Base-by-base conservation (phyloP, 2,113 vertebrate genomes). In the Isichthys henryi region DNA sequence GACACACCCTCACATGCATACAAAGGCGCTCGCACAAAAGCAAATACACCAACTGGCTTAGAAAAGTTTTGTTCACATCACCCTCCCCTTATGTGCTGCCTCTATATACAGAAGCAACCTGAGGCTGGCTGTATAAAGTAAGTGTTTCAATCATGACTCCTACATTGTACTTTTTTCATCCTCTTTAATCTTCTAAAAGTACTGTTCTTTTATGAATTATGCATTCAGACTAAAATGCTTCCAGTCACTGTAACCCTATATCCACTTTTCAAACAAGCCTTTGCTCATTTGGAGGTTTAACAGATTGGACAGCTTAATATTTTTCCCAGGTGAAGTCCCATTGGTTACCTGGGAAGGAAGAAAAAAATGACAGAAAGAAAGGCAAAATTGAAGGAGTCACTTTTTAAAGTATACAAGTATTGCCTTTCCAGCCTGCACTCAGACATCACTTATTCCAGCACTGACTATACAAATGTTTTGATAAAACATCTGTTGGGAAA, bases 321-420 rank as follows among this genome's bases (percentile, higher is more conserved):
- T 91, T 90, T 88, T 58, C 50, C n/a, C 90, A 52, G 74, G 88
- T 31, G 90, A 77, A 89, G 85, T 50, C 74, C 58, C 77, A 39
- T n/a, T 49, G 88, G 39, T 39, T 53, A 49, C 77, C 35, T 58
- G 88, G 50, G 49, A 50, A 83, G 17, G 52, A 17, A 82, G 19
- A 45, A 5, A 39, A 39, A 83, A 46, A 77, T 39, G 31, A 83
- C 6, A 46, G 74, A 46, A 43, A 11, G 21, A 3, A 27, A 3
- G 52, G 77, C 4, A 7, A 46, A 80, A 88, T 48, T 19, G 17
- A 48, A 85, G 23, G 21, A 85, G 82, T 46, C 43, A 35, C 49
- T 35, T 8, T 80, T 53, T 88, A 11, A 80, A 46, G 50, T 82
- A 49, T 80, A 27, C 31, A 80, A 35, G 70, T 27, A n/a, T 62